Conservation (phyloP, 1,140 invertebrate species). For the Platorchestia sp. region DNA sequence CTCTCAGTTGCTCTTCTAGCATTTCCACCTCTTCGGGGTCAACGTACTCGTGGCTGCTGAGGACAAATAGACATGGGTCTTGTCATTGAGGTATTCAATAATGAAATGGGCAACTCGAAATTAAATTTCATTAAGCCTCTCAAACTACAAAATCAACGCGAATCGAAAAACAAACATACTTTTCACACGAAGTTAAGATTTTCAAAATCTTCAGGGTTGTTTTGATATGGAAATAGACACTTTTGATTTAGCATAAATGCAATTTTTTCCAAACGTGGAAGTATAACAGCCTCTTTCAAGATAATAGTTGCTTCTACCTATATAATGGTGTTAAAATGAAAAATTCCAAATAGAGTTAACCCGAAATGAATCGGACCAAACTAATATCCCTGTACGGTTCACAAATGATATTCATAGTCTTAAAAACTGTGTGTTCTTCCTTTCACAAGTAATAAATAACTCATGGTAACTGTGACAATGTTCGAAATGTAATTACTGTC, state of each 20-base stretch:
- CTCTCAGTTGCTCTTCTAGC: constrained; percentile 90
- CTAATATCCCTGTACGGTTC: neutral
- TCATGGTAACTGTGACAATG: neutral
- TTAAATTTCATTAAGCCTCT: neutral
- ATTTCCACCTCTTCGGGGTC: constrained; percentile 79
- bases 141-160: neutral
- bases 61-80: neutral
- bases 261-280: neutral
- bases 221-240: neutral
- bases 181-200: neutral
- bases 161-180: neutral
- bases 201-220: neutral
- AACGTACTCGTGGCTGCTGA: constrained; percentile 49
- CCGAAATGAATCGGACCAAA: neutral
- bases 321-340: neutral
- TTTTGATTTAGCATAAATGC: neutral
- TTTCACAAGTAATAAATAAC: neutral
- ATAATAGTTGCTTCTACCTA: neutral
- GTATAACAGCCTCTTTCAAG: neutral
- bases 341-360: neutral
- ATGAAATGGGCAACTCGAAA: neutral
- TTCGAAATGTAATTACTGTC: neutral
- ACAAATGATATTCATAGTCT: neutral
- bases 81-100: neutral
- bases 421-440: neutral